Evolutionary conservation across 1,140 invertebrate species (phyloP).

Genomic region (Scaptomyza graminum): DNA sequence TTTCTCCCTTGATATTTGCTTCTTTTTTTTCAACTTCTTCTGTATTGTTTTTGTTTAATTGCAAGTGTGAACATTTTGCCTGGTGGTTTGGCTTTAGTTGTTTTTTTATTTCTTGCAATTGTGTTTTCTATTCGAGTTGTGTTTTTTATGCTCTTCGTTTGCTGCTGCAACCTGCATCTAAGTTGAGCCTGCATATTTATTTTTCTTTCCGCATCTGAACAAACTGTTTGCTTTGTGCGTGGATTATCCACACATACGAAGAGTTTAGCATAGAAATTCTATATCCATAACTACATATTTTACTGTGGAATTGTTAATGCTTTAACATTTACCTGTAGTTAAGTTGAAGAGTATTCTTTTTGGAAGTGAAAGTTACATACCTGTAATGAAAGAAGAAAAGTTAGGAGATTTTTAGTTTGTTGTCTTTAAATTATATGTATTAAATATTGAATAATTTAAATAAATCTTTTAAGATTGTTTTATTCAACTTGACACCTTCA

Average conservation of each 20-base stretch:
- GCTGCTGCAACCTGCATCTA: constrained; percentile 10
- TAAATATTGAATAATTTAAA: too few species aligned
- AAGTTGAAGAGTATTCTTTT: neutral
- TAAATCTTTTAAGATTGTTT: too few species aligned
- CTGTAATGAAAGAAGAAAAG: constrained; percentile 41
- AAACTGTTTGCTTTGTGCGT: constrained; percentile 59
- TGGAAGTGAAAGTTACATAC: constrained; percentile 40
- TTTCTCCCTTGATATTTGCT: neutral
- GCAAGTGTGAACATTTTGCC: constrained; percentile 49
- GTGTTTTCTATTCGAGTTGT: too few species aligned
- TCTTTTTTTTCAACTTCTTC: neutral
- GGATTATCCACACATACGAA: constrained; percentile 21
- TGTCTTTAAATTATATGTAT: too few species aligned
- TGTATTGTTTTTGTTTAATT: constrained; percentile 33
- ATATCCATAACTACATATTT: neutral
- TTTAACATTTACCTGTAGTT: constrained; percentile 19
- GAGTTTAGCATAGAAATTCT: too few species aligned
- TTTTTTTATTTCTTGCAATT: neutral
- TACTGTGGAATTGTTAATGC: constrained; percentile 4
- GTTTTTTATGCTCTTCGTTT: neutral
- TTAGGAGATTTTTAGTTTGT: constrained; percentile 11
- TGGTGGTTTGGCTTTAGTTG: constrained; percentile 13
- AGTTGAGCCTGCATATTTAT: constrained; percentile 26
- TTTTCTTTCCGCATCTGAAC: constrained; percentile 57
- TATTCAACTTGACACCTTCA: neutral